Percentiles rank a stretch among this genome's conserved stretches.
phyloP scores from a whole-genome alignment of 1,140 invertebrate genomes.

The Eulimnadia texana region DNA sequence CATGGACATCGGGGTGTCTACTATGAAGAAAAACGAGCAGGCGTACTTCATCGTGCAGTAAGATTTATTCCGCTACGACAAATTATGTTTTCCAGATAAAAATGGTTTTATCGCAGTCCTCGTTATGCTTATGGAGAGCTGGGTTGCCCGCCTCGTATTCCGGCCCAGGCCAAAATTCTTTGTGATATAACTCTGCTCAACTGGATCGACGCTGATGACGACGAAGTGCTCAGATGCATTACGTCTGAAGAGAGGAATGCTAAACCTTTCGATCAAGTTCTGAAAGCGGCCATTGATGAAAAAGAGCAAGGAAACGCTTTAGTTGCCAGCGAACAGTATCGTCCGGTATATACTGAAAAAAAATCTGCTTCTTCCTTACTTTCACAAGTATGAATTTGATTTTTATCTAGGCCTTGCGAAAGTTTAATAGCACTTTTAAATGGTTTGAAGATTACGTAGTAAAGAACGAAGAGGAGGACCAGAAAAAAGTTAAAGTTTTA shows the following conservation, averaged over 20 bases:
- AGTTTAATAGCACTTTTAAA: no score
- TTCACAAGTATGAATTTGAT: no score
- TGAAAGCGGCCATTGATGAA: background rate
- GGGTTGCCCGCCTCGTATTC: background rate
- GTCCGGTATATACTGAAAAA: no score
- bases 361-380: no score
- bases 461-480: no score
- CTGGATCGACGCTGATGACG: background rate
- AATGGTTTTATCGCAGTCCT: no score
- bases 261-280: background rate
- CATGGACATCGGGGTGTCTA: background rate
- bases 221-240: background rate
- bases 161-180: background rate
- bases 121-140: background rate
- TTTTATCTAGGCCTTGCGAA: no score
- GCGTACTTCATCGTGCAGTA: background rate
- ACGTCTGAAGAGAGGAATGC: background rate
- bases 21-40: background rate
- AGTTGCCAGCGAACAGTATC: background rate
- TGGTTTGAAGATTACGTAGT: no score
- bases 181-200: background rate
- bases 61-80: background rate
- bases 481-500: no score
- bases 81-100: no score
- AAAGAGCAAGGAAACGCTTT: background rate